phyloP scores from a whole-genome alignment of 2,888 invertebrate genomes.

The Drosophila helvetica region DNA sequence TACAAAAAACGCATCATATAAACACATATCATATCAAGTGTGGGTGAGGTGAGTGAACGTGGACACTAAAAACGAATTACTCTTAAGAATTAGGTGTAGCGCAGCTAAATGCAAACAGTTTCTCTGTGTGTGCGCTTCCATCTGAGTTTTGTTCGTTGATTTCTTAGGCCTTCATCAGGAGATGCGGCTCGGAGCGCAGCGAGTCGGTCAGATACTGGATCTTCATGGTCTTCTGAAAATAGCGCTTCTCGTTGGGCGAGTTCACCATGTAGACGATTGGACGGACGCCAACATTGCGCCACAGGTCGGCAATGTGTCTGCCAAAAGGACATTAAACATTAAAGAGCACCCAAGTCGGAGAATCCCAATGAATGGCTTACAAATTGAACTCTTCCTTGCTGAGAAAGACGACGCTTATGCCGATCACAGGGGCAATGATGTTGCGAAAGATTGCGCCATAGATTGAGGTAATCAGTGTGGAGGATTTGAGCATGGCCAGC shows the following conservation, averaged over 20 bases:
- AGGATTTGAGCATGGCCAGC: constrained; percentile 81
- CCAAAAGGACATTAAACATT: constrained; percentile 26
- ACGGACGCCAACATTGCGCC: constrained; percentile 84
- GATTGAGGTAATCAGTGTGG: constrained; percentile 83
- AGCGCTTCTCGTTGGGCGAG: constrained; percentile 84
- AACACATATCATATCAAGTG: constrained; percentile 34
- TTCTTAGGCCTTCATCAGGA: constrained; percentile 80
- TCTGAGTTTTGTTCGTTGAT: constrained; percentile 32
- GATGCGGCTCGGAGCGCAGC: constrained; percentile 83
- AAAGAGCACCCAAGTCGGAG: neutral
- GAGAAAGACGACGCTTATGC: constrained; percentile 83
- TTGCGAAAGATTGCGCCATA: constrained; percentile 83
- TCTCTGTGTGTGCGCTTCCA: constrained; percentile 37
- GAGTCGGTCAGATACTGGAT: constrained; percentile 84
- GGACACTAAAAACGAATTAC: constrained; percentile 19
- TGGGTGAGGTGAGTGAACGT: constrained; percentile 5
- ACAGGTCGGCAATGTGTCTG: constrained; percentile 83
- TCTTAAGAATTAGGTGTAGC: constrained; percentile 36
- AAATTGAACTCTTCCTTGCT: constrained; percentile 84
- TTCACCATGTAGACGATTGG: constrained; percentile 84
- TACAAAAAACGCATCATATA: constrained; percentile 14
- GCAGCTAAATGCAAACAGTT: constrained; percentile 60
- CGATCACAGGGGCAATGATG: constrained; percentile 83
- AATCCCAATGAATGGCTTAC: constrained; percentile 67
- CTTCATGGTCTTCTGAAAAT: constrained; percentile 84